Conservation (phyloP, 2,113 vertebrate species). For the Canis aureus region DNA sequence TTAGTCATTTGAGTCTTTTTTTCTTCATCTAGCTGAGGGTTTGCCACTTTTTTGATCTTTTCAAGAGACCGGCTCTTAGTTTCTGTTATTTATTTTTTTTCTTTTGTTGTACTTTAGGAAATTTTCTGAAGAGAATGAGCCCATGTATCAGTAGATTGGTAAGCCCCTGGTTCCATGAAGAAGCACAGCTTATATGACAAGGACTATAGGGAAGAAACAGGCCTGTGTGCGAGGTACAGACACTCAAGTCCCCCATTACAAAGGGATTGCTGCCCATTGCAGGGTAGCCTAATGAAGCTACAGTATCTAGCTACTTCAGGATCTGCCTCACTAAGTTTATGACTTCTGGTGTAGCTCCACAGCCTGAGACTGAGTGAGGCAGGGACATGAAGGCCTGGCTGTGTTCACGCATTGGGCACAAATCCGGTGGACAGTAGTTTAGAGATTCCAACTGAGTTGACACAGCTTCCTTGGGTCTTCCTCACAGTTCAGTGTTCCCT, state of each 20-base stretch:
- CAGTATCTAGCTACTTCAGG: background rate
- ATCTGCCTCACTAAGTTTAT: background rate
- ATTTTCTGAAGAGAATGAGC: background rate
- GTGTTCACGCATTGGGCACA: fast-evolving
- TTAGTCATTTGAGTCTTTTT: background rate
- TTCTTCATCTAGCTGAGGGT: background rate
- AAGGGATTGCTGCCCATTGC: background rate
- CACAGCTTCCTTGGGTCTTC: background rate
- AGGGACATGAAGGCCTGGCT: background rate
- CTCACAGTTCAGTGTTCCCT: background rate
- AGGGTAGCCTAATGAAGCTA: background rate
- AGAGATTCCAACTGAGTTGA: background rate
- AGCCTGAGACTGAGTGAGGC: background rate
- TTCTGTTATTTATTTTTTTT: background rate
- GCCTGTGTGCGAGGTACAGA: background rate
- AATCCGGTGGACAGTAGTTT: background rate
- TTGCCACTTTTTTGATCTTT: background rate
- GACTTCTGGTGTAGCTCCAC: background rate
- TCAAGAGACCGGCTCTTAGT: background rate
- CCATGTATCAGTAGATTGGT: background rate
- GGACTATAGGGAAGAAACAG: background rate
- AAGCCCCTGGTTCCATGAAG: background rate
- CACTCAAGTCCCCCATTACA: background rate
- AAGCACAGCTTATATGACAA: background rate
- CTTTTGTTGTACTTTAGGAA: background rate